phyloP scores from a whole-genome alignment of 2,797 vertebrate species.

The Australoheros facetus region DNA sequence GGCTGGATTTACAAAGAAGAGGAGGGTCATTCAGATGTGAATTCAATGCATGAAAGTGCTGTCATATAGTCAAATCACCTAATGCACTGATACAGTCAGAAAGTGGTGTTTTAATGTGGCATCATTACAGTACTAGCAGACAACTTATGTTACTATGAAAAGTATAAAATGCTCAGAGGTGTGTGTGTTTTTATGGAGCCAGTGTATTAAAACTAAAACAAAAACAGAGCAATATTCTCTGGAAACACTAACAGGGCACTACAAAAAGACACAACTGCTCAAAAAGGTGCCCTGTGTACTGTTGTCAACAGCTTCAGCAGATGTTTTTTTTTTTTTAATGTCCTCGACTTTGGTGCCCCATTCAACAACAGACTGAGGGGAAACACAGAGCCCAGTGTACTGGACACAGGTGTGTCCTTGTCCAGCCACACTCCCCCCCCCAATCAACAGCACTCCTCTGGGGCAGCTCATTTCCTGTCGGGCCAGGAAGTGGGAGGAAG shows the following conservation, averaged over 20 bases:
- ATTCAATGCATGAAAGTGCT: not conserved
- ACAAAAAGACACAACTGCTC: not conserved
- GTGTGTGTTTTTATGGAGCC: not conserved
- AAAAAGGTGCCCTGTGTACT: not conserved
- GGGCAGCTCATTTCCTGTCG: constrained; percentile 65
- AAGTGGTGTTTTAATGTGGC: too few species aligned
- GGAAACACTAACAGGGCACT: not conserved
- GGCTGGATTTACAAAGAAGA: not conserved
- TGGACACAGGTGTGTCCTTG: constrained; percentile 78
- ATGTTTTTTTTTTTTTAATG: not conserved
- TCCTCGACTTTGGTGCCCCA: constrained; percentile 17
- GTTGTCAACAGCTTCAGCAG: not conserved
- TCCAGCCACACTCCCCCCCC: constrained; percentile 51
- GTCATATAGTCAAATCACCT: not conserved
- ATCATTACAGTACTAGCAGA: not conserved
- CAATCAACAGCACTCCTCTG: constrained; percentile 30
- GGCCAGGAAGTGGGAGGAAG: constrained; percentile 70
- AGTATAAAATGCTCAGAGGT: not conserved
- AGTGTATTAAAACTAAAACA: not conserved
- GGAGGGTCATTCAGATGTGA: not conserved
- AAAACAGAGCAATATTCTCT: not conserved
- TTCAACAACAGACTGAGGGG: constrained; percentile 42
- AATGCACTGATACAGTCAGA: not conserved
- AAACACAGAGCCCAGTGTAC: constrained; percentile 58
- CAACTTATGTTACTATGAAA: not conserved